Percentiles rank a stretch among this genome's conserved stretches.
phyloP scores from a whole-genome alignment of 2,113 vertebrate species.

The Argyrosomus japonicus region DNA sequence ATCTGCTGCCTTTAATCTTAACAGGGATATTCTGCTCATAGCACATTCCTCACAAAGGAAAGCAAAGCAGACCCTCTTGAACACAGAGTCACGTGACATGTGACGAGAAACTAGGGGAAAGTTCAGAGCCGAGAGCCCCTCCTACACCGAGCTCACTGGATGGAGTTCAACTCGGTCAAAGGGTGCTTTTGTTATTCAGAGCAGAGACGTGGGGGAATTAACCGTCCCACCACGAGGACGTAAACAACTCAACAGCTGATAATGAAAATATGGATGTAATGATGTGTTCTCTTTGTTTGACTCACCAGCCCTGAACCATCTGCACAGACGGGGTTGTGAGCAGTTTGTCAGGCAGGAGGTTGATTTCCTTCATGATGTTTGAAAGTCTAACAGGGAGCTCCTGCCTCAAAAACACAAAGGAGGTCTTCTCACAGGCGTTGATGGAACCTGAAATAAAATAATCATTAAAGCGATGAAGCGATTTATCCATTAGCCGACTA shows the following conservation, averaged over 20 bases:
- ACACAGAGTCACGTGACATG: constrained; percentile 45
- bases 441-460: constrained; percentile 85
- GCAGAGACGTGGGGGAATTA: not conserved
- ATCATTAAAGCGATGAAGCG: not conserved
- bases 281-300: not conserved
- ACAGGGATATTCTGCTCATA: not conserved
- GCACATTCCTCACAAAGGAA: not conserved
- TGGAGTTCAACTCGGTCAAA: constrained; percentile 47
- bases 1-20: not conserved
- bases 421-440: constrained; percentile 96
- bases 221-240: not conserved
- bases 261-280: too few species aligned
- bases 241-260: constrained; percentile 49
- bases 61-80: not conserved
- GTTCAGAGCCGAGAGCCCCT: constrained; percentile 63
- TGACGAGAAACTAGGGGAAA: constrained; percentile 72
- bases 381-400: constrained; percentile 94
- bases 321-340: constrained; percentile 92
- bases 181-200: constrained; percentile 34
- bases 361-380: constrained; percentile 99
- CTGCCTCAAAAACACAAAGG: constrained; percentile 93
- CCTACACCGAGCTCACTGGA: constrained; percentile 20
- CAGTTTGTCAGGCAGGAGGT: constrained; percentile 90
- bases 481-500: not conserved
- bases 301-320: constrained; percentile 94